Evolutionary conservation across 2,888 invertebrate genomes (phyloP).

Genomic region (Zaprionus bogoriensis): DNA sequence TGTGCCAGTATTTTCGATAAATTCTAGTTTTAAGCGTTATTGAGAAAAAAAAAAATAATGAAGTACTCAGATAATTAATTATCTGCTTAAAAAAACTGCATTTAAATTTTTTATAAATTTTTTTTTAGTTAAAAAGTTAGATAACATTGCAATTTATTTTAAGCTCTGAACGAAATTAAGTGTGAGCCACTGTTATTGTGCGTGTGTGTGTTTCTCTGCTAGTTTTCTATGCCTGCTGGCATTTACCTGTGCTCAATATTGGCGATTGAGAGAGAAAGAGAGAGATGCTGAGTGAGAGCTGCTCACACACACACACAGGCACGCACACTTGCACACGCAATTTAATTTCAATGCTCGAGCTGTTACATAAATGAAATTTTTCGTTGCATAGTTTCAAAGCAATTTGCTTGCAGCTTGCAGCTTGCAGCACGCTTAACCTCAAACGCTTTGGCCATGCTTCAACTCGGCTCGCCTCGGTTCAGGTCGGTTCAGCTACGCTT

Average conservation of each 20-base stretch:
- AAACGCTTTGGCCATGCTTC: conserved; percentile 9
- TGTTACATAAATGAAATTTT: conserved; percentile 62
- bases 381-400: conserved; percentile 58
- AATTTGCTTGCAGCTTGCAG: conserved; percentile 56
- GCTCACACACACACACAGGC: conserved; percentile 7
- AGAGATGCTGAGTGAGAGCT: not conserved
- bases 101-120: no score
- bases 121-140: no score
- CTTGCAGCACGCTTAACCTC: conserved; percentile 19
- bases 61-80: no score
- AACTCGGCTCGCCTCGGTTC: not conserved
- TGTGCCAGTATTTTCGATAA: no score
- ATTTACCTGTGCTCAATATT: conserved; percentile 40
- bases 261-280: not conserved
- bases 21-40: no score
- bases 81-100: no score
- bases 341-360: conserved; percentile 55
- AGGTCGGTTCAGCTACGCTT: conserved; percentile 3
- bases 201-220: not conserved
- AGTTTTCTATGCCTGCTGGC: conserved; percentile 5
- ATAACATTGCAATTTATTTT: no score
- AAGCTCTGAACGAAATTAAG: no score
- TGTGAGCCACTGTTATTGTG: no score
- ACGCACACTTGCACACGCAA: conserved; percentile 29
- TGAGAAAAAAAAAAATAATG: no score